Percentiles rank a stretch among this genome's conserved stretches.
These are phyloP conservation scores for Trichonephila inaurata DNA, from an alignment of 1,140 invertebrate species.

Conservation along the genomic window DNA sequence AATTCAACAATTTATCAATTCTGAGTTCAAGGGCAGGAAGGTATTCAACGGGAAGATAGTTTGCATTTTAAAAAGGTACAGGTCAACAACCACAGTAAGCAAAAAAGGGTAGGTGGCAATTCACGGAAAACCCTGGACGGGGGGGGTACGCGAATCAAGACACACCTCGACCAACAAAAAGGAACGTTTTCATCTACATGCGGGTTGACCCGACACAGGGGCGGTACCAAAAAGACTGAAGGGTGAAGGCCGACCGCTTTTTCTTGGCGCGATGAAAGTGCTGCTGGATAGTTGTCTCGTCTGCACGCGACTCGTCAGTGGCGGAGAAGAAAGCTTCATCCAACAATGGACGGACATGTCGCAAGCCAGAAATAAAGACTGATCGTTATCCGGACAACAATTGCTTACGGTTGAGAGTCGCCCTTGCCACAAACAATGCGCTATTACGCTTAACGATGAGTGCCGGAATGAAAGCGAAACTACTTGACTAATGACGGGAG, in stretches of 20 bases:
- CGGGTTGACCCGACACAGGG: background rate
- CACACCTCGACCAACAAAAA: background rate
- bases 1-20: background rate
- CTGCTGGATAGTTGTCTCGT: background rate
- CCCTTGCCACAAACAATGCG: background rate
- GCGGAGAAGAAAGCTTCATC: background rate
- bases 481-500: background rate
- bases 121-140: background rate
- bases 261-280: background rate
- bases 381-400: conserved; percentile 35
- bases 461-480: background rate
- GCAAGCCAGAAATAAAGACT: background rate
- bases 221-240: background rate
- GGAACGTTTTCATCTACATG: background rate
- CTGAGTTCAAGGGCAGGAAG: background rate
- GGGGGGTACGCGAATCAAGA: background rate
- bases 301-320: background rate
- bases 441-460: background rate
- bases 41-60: background rate
- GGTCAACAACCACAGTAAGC: background rate
- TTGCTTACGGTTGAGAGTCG: background rate
- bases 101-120: background rate
- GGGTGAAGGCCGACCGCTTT: conserved; percentile 26
- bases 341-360: background rate
- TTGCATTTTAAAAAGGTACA: background rate